Evolutionary conservation across 2,113 vertebrate genomes (phyloP).

Genomic region (Clarias magur): DNA sequence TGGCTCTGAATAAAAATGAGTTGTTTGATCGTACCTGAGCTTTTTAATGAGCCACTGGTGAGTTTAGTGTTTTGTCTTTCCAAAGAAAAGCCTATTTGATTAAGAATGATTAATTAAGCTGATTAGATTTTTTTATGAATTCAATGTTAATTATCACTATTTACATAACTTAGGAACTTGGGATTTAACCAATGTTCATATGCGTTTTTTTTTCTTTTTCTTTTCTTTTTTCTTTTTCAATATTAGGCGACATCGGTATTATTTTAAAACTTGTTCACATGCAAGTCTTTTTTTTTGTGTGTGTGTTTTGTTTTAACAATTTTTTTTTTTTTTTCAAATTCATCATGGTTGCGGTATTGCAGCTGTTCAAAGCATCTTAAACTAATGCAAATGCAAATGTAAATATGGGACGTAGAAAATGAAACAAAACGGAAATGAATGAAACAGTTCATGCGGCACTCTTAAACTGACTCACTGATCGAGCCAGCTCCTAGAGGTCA

Average conservation of each 20-base stretch:
- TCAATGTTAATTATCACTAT: neutral
- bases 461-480: too few species aligned
- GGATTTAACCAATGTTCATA: neutral
- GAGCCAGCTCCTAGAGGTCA: too few species aligned
- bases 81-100: neutral
- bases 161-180: neutral
- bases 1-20: neutral
- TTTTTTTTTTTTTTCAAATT: neutral
- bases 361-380: neutral
- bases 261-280: neutral
- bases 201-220: neutral
- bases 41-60: neutral
- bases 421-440: neutral
- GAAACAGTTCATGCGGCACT: neutral
- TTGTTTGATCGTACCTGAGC: neutral
- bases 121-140: neutral
- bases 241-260: neutral
- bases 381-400: neutral
- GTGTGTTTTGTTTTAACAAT: neutral
- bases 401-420: neutral
- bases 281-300: neutral
- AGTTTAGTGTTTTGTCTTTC: neutral
- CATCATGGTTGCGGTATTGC: neutral
- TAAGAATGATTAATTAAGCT: neutral
- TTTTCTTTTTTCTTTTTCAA: neutral